These are phyloP conservation scores for Knipowitschia caucasica DNA, from an alignment of 2,797 vertebrate species.

Conservation along the genomic window DNA sequence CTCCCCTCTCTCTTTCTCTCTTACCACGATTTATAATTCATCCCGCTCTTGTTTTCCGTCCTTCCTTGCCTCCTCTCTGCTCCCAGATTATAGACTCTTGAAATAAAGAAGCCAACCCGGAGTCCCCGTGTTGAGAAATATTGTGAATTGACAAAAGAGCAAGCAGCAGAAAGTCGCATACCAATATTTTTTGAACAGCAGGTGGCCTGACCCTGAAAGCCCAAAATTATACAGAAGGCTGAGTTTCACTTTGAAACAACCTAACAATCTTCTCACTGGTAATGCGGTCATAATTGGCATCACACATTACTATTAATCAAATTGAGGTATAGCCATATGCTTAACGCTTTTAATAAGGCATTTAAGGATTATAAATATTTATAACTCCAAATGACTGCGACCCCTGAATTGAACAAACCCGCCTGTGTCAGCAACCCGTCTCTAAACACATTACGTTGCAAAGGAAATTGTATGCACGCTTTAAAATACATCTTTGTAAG, in stretches of 20 bases:
- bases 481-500: conserved; percentile 27
- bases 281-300: conserved; percentile 19
- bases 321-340: conserved; percentile 29
- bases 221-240: conserved; percentile 14
- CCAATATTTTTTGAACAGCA: conserved; percentile 31
- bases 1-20: conserved; percentile 29
- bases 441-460: conserved; percentile 12
- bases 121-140: conserved; percentile 20
- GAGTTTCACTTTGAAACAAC: conserved; percentile 43
- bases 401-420: neutral
- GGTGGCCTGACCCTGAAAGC: conserved; percentile 21
- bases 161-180: conserved; percentile 31
- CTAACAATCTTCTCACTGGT: conserved; percentile 21
- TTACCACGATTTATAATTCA: conserved; percentile 73
- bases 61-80: conserved; percentile 16
- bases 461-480: conserved; percentile 23
- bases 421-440: conserved; percentile 29
- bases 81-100: conserved; percentile 35
- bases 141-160: conserved; percentile 19
- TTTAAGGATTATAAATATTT: conserved; percentile 22
- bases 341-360: conserved; percentile 5
- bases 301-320: conserved; percentile 18
- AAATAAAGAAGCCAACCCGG: conserved; percentile 36
- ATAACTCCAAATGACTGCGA: conserved; percentile 14
- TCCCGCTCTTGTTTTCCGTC: conserved; percentile 50